Base-by-base conservation (phyloP, 2,113 vertebrate species). In the Mixornis gularis region DNA sequence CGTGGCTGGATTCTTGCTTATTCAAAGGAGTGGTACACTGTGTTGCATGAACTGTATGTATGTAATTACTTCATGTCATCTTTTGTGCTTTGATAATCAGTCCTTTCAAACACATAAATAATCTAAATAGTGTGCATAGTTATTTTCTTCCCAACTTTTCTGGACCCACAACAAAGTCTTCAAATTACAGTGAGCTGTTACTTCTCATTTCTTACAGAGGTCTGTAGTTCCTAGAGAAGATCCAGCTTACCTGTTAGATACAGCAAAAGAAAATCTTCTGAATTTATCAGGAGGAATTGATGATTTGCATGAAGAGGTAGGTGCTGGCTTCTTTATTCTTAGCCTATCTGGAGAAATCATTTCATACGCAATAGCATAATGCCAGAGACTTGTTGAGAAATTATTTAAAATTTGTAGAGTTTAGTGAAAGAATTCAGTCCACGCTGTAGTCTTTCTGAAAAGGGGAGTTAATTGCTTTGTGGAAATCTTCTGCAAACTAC, bases 301-400 rank as follows among this genome's bases (percentile, higher is more conserved):
- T 59, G 80, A 87, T 21, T 86, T 98, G 20, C 92, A 97, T 46
- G 82, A 89, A 73, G 82, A 96, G 95, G 98, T 98, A 65, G 51
- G 85, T 78, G 30, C 27, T 60, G 63, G 7, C 7, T 58, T 66
- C 20, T 91, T 72, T 73, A 36, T 83, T 93, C 60, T 46, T 80
- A 65, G 19, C 12, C n/a, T 51, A 48, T 59, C 17, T 66, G 59
- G 36, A 77, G 27, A 77, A 65, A 68, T 59, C 1, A 22, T 80
- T 56, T 92, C 46, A 41, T 70, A 64, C 17, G 29, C 71, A 26
- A 16, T 24, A 44, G 4, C 3, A 7, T 41, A 43, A 51, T 62
- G 34, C 6, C 17, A 51, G 17, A 64, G n/a, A 44, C 5, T 17
- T 66, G 24, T 65, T 69, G n/a, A 62, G 64, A 66, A 62, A 40